Conservation (phyloP, 35 echinoderm and acorn worm genomes). For the Heliocidaris erythrogramma region DNA sequence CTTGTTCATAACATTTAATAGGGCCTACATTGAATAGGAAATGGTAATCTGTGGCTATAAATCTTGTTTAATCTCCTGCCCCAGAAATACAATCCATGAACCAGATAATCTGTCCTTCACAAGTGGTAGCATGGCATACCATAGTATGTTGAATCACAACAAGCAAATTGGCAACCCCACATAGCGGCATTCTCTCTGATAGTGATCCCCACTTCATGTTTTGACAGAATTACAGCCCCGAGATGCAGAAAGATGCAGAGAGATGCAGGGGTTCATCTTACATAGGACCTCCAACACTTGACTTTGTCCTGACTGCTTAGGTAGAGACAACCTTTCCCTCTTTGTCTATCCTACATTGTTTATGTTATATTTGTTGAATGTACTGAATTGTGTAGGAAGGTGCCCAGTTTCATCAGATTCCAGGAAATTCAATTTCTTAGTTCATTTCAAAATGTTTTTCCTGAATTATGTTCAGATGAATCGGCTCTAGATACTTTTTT, state of each 20-base stretch:
- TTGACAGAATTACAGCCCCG: not conserved
- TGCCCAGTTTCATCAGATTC: not conserved
- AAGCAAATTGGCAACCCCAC: not conserved
- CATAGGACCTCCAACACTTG: not conserved
- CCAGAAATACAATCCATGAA: not conserved
- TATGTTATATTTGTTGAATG: not conserved
- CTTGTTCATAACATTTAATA: not conserved
- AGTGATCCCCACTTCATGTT: conserved; percentile 7
- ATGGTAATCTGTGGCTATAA: not conserved
- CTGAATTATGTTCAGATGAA: not conserved
- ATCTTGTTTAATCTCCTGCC: not conserved
- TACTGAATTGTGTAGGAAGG: not conserved
- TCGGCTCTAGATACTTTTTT: not conserved
- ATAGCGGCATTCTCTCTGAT: not conserved
- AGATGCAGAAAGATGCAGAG: not conserved
- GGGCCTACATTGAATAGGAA: not conserved
- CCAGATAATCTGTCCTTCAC: not conserved
- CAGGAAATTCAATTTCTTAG: conserved; percentile 18
- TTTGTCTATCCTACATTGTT: not conserved
- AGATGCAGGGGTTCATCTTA: conserved; percentile 1
- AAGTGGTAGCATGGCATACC: not conserved
- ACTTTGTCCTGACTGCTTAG: not conserved
- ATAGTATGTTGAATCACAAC: not conserved
- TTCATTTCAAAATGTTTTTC: not conserved
- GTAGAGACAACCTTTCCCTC: not conserved